Evolutionary conservation across 1,140 invertebrate genomes (phyloP).

Genomic region (Odontomachus brunneus): DNA sequence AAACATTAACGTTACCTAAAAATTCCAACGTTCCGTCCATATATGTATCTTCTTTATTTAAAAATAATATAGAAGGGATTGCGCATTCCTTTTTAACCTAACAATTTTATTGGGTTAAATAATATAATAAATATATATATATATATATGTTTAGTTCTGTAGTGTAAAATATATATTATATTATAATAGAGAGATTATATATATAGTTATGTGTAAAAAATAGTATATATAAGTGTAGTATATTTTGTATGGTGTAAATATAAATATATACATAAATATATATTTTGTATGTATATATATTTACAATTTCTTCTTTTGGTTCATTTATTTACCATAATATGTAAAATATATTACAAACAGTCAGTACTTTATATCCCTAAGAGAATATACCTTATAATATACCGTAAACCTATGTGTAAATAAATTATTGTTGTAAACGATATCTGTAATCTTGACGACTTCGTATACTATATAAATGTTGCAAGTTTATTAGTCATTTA

Average conservation of each 20-base stretch:
- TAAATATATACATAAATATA: constrained; percentile 20
- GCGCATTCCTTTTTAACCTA: constrained; percentile 31
- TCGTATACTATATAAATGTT: constrained; percentile 9
- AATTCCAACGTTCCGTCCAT: constrained; percentile 62
- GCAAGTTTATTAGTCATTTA: constrained; percentile 36
- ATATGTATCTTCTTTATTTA: constrained; percentile 41
- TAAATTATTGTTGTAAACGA: constrained; percentile 56
- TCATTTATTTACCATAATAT: constrained; percentile 49
- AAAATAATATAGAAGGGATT: constrained; percentile 23
- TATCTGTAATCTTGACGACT: constrained; percentile 9
- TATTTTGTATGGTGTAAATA: constrained; percentile 1
- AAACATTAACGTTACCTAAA: constrained; percentile 25
- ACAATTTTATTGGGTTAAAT: constrained; percentile 44
- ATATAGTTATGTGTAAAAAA: too few species aligned
- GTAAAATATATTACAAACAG: constrained; percentile 51
- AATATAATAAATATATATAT: constrained; percentile 16
- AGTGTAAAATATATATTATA: background rate
- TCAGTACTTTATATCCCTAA: constrained; percentile 51
- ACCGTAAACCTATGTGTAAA: constrained; percentile 63
- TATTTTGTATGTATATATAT: constrained; percentile 25
- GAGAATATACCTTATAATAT: constrained; percentile 56
- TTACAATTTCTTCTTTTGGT: constrained; percentile 43
- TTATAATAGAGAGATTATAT: too few species aligned
- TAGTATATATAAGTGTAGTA: too few species aligned
- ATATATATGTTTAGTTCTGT: constrained; percentile 21